Conservation (phyloP, 2,797 vertebrate species). For the Pteronotus mesoamericanus region DNA sequence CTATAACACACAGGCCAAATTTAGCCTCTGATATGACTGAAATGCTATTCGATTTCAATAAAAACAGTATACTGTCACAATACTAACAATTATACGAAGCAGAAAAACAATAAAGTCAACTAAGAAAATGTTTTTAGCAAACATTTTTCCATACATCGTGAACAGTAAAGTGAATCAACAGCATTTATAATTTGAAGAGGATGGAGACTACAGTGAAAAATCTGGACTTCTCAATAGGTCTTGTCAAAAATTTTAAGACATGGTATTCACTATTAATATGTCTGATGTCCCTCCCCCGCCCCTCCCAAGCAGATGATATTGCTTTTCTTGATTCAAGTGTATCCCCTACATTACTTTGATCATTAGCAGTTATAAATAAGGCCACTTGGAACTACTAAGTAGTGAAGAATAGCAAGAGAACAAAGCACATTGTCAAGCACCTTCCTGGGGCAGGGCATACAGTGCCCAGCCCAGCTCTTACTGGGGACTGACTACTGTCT, state of each 20-base stretch:
- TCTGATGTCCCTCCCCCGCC: not conserved
- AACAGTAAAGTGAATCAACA: not conserved
- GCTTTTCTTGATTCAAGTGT: not conserved
- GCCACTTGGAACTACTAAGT: not conserved
- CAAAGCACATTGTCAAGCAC: not conserved
- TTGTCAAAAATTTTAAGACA: not conserved
- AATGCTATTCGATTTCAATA: not conserved
- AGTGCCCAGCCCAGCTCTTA: not conserved
- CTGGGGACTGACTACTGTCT: not conserved
- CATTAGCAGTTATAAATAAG: not conserved
- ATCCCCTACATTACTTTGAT: not conserved
- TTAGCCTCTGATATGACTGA: not conserved
- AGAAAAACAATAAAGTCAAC: conserved; percentile 3
- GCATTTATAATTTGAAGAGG: not conserved
- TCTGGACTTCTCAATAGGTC: not conserved
- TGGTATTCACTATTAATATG: not conserved
- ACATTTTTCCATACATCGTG: not conserved
- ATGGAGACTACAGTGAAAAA: not conserved
- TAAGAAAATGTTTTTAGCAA: not conserved
- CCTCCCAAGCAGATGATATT: not conserved
- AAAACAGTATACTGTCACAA: not conserved
- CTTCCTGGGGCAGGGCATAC: not conserved
- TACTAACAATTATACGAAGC: not conserved
- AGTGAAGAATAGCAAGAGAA: not conserved
- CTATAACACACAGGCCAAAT: not conserved